Conservation (phyloP, 2,113 vertebrate species). For the Ia io region DNA sequence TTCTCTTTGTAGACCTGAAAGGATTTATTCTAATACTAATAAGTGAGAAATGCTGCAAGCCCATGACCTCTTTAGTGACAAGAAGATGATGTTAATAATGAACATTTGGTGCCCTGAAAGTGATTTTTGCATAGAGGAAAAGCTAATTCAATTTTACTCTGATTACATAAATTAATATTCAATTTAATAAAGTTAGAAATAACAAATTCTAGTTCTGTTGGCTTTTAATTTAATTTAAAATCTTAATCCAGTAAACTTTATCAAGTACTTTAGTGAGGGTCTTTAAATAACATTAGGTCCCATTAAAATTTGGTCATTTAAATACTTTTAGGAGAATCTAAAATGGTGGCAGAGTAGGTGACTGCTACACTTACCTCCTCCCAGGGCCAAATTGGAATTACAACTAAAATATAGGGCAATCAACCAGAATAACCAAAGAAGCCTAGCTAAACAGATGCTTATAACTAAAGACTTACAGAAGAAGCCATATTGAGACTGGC, state of each 20-base stretch:
- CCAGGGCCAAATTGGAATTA: neutral
- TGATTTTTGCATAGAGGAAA: neutral
- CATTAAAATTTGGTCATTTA: neutral
- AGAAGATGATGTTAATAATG: neutral
- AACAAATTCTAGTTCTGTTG: neutral
- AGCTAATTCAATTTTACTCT: neutral
- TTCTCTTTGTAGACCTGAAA: neutral
- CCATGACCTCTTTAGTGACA: neutral
- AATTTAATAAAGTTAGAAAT: neutral
- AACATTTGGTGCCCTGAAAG: neutral
- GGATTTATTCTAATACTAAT: neutral
- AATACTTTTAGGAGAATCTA: neutral
- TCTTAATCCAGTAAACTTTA: neutral
- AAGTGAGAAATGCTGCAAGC: neutral
- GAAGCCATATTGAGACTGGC: neutral
- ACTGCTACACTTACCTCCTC: neutral
- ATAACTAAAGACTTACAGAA: neutral
- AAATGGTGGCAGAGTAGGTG: neutral
- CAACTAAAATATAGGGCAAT: neutral
- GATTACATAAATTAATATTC: constrained; percentile 15
- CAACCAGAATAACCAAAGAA: neutral
- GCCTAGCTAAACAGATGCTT: neutral
- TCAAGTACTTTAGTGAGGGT: neutral
- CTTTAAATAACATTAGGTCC: neutral
- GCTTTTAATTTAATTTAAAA: neutral